Conservation (phyloP, 2,113 vertebrate genomes). For the Siniperca chuatsi region DNA sequence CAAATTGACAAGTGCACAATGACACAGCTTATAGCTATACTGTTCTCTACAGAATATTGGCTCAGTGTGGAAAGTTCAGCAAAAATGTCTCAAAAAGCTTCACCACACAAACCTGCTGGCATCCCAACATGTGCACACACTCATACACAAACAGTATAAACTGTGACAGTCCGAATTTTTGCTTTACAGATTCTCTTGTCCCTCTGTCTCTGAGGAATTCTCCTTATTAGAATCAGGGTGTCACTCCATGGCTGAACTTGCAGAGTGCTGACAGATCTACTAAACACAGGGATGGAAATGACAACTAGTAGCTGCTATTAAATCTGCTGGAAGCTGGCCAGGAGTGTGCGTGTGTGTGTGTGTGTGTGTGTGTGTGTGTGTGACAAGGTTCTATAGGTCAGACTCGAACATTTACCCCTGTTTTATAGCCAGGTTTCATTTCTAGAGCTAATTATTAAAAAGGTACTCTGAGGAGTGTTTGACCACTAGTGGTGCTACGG, state of each 20-base stretch:
- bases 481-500: not conserved
- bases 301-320: constrained; percentile 42
- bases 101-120: not conserved
- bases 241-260: constrained; percentile 24
- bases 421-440: constrained; percentile 10
- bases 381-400: constrained; percentile 2
- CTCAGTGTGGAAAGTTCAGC: constrained; percentile 21
- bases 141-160: not conserved
- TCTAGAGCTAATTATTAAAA: not conserved
- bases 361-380: constrained; percentile 1
- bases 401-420: not conserved
- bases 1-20: constrained; percentile 64
- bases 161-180: not conserved
- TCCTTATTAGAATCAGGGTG: constrained; percentile 24
- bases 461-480: not conserved
- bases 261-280: constrained; percentile 54
- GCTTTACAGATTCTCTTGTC: not conserved
- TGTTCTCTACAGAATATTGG: constrained; percentile 12
- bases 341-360: constrained; percentile 1
- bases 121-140: not conserved
- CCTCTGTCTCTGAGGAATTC: constrained; percentile 41
- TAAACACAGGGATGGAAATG: constrained; percentile 45
- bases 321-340: constrained; percentile 19
- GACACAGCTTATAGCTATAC: constrained; percentile 39
- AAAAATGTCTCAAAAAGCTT: not conserved